Evolutionary conservation across 1,140 invertebrate genomes (phyloP), one percentile per base, ranked within the genome.

Genomic region (Drosophila sp.): DNA sequence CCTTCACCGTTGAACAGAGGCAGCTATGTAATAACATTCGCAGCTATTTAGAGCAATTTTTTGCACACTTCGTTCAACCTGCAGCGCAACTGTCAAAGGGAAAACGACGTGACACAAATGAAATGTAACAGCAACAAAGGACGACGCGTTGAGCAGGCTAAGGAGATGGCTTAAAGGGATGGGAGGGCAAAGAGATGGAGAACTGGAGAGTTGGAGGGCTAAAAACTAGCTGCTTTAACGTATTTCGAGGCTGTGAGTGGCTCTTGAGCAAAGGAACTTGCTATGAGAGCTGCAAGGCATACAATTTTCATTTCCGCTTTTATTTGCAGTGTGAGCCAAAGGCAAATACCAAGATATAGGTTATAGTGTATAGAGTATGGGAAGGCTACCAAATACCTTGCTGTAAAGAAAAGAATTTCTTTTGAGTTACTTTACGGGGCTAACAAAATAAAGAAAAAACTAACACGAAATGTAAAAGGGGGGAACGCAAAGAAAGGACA

Each of bases 251-350:
- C 57, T 54, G 48, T 51, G 46, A 51, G 36, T 51, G 56, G 40
- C 62, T 56, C 18, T 16, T 61, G 48, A 40, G 38, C 38, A 27
- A 40, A 38, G 45, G 51, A 51, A 46, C 29, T 65, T 41, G 41
- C 43, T 27, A 58, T 63, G 38, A 50, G 36, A 51, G 62, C 77
- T 73, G 40, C 32, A 70, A 76, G 76, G 73, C 70, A 73, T 59
- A 77, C 74, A 77, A 73, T 77, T 78, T 79, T 79, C 77, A 77
- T 79, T 79, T 79, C 77, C 77, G 77, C 70, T 77, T 79, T 72
- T 79, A 77, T 79, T 79, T 79, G 69, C 64, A 77, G 73, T 66
- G 73, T 53, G 13, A 67, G 53, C 69, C 70, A 74, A 74, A 74
- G 56, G 72, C 65, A 74, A 63, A 62, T 46, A 67, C 41, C 40